Evolutionary conservation across 2,888 invertebrate genomes (phyloP).

Genomic region (Apamea anceps): DNA sequence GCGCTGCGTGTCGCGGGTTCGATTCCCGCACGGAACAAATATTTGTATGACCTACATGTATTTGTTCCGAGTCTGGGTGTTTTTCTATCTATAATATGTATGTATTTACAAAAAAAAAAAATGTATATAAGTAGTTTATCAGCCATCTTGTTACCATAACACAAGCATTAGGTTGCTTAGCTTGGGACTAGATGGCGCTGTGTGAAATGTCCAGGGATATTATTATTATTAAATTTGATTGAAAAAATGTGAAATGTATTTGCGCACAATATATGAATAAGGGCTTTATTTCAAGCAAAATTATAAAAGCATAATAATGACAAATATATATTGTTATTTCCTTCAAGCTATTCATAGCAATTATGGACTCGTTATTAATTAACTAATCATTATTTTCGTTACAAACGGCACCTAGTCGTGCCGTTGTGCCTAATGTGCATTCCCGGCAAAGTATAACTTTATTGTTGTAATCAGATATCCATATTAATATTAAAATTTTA

Average conservation of each 20-base stretch:
- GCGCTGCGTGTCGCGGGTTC: no score
- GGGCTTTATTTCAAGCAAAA: neutral
- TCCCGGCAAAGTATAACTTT: neutral
- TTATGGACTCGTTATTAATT: conserved; percentile 15
- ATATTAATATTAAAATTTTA: neutral
- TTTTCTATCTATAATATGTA: no score
- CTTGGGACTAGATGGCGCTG: no score
- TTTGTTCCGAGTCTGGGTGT: no score
- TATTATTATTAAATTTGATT: no score
- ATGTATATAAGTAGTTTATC: no score
- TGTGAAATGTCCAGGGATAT: no score
- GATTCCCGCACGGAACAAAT: no score
- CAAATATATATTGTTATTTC: conserved; percentile 15
- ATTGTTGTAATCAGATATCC: neutral
- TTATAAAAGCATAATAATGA: neutral
- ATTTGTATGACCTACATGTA: no score
- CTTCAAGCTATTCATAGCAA: conserved; percentile 37
- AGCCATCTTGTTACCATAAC: no score
- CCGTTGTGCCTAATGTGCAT: neutral
- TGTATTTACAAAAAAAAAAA: no score
- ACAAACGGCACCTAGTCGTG: neutral
- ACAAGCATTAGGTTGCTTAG: no score
- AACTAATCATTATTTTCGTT: conserved; percentile 12
- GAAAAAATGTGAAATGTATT: conserved; percentile 5
- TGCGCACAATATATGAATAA: neutral